Percentiles rank a stretch among this genome's conserved stretches.
Evolutionary conservation across 2,113 vertebrate genomes (phyloP).

Genomic region (Stegostoma tigrinum): DNA sequence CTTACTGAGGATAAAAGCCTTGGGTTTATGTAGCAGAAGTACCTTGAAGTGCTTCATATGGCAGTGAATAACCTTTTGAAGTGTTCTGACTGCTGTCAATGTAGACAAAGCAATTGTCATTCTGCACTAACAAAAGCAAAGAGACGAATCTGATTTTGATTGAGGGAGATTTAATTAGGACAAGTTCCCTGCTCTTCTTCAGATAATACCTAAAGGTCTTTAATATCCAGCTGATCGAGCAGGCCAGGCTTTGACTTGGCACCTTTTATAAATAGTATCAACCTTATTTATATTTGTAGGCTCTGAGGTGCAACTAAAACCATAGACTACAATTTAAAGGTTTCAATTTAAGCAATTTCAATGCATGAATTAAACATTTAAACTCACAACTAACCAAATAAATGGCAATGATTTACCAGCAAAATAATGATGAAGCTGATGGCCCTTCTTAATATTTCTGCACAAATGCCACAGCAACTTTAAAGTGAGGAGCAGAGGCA

Average conservation of each 20-base stretch:
- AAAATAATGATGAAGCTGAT: neutral
- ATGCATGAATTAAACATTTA: too few species aligned
- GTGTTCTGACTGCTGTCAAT: neutral
- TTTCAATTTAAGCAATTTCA: neutral
- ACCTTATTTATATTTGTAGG: neutral
- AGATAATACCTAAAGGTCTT: neutral
- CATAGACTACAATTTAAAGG: neutral
- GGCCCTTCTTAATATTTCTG: neutral
- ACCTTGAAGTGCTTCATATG: neutral
- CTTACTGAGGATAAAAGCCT: neutral
- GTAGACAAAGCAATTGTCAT: neutral
- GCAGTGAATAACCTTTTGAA: neutral
- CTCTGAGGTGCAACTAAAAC: neutral
- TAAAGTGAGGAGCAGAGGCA: neutral
- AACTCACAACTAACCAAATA: neutral
- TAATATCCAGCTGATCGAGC: neutral
- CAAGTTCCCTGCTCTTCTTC: neutral
- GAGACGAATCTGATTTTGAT: neutral
- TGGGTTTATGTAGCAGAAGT: slow-evolving; percentile 9
- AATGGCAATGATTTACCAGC: neutral
- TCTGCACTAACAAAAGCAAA: neutral
- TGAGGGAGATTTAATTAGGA: neutral
- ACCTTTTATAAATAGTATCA: neutral
- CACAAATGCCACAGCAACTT: neutral
- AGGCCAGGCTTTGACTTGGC: neutral